Base-by-base conservation (phyloP, 2,113 vertebrate genomes). In the Alexandromys fortis region DNA sequence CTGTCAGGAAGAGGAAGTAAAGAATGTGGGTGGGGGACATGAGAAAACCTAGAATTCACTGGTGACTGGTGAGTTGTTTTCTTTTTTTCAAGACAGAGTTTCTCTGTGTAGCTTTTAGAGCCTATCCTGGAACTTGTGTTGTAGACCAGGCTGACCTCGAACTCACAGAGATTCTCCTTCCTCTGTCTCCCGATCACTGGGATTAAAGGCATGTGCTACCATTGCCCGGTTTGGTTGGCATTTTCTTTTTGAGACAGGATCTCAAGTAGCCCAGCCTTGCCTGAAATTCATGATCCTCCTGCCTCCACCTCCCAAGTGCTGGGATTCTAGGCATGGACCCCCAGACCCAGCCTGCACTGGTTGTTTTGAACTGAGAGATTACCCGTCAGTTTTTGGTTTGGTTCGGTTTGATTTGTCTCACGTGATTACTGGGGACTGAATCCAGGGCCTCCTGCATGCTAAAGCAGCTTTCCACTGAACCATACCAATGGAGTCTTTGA, bases 291-390 rank as follows among this genome's bases (percentile, higher is more conserved):
- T 58, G 58, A 47, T 35, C 28, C 9, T 13, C 17, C 28, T 86
- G 83, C 63, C 83, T 68, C 42, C 19, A 11, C 42, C 30, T 85
- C 38, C 55, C 14, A 30, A 65, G 38, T 45, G 26, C 82, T 67
- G 17, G 38, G 38, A 17, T 85, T 63, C 10, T 16, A 63, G 82
- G 26, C 2, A 30, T 12, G 16, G 1, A 5, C 61, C 38, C 7
- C 0, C 38, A 67, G n/a, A 26, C n/a, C 35, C 81, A 30, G 17
- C 19, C 12, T 28, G n/a, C 24, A 45, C 42, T 9, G 7, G 19
- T 86, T 33, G 17, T 33, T 95, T 77, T 86, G 73, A 96, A 52
- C 81, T 91, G 47, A 91, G 55, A 83, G 45, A 26, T 67, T 93
- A 13, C 28, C 47, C 1, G 1, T 61, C 3, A 10, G 7, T 45